Base-by-base conservation (phyloP, 1,140 invertebrate species). In the Orchestia grillus region DNA sequence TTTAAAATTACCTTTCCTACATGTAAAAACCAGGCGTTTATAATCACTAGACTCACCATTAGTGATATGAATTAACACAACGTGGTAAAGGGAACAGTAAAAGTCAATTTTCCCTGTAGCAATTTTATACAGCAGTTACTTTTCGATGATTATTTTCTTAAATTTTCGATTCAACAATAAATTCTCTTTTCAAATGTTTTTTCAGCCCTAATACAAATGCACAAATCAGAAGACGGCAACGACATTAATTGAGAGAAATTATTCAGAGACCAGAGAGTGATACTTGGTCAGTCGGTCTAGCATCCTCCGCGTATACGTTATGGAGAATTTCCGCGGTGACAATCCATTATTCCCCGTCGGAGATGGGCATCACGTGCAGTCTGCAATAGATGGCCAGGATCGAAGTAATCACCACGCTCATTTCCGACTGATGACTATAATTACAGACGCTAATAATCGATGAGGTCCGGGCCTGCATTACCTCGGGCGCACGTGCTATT, bases 371-470 rank as follows among this genome's bases (percentile, higher is more conserved):
- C 36, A 77, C 62, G 62, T 77, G 62, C 62, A 77, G 62, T 77
- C 28, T 8, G 62, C 28, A 77, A 77, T 77, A 77, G 62, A 77
- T 77, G 62, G 62, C 62, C 62, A 77, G 62, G 62, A 77, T 77
- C 62, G 62, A 3, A 77, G 62, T 77, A 77, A 77, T 77, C 11
- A 77, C 62, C 62, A 77, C 28, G 15, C 62, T 77, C 62, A 77
- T 77, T 77, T 77, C 62, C 15, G 62, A 77, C 62, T 77, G 36
- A 77, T 77, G 62, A 15, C 62, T 28, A 36, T 77, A 36, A 77
- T 77, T 77, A 77, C 62, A 77, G 62, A 77, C 62, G 62, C 62
- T 77, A 77, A 77, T 77, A 77, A 77, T 77, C 62, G 62, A 77
- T 77, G 62, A 77, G 15, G 62, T 8, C 62, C 28, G 36, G 36